Evolutionary conservation across 2,797 vertebrate species (phyloP).

Genomic region (Pyrocephalus nanus): DNA sequence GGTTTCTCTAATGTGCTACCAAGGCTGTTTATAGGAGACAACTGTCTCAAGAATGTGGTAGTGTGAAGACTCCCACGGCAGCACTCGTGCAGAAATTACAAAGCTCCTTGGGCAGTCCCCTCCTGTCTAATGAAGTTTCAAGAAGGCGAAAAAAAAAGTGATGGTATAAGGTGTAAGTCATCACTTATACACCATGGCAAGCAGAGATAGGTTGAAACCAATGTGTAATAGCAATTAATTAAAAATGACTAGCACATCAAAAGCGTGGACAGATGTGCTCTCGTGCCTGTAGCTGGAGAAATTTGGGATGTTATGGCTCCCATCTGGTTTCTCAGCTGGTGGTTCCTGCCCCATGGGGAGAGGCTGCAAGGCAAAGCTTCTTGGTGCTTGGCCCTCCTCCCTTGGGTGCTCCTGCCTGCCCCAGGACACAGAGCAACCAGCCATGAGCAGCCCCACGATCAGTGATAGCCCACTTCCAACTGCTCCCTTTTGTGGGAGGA

Average conservation of each 20-base stretch:
- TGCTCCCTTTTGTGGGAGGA: neutral
- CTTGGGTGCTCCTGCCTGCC: neutral
- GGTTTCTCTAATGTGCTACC: conserved; percentile 50
- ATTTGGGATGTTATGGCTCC: neutral
- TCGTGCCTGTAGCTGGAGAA: neutral
- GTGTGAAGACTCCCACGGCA: conserved; percentile 45
- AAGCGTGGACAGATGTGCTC: neutral
- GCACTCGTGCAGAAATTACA: conserved; percentile 5
- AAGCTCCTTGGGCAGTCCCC: neutral
- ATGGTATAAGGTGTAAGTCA: neutral
- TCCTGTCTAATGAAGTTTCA: neutral
- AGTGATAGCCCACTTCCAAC: neutral
- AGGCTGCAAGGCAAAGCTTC: neutral
- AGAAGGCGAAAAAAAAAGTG: neutral
- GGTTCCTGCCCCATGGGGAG: neutral
- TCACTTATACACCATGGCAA: neutral
- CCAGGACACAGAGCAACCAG: neutral
- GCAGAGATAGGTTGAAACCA: neutral
- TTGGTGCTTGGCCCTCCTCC: neutral
- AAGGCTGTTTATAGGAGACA: conserved; percentile 41
- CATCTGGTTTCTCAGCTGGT: neutral
- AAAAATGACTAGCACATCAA: neutral
- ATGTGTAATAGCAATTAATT: neutral
- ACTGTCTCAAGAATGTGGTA: conserved; percentile 33
- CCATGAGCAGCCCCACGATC: neutral